These are phyloP conservation scores for Mythimna lalbum DNA, from an alignment of 2,888 invertebrate genomes.

Conservation along the genomic window DNA sequence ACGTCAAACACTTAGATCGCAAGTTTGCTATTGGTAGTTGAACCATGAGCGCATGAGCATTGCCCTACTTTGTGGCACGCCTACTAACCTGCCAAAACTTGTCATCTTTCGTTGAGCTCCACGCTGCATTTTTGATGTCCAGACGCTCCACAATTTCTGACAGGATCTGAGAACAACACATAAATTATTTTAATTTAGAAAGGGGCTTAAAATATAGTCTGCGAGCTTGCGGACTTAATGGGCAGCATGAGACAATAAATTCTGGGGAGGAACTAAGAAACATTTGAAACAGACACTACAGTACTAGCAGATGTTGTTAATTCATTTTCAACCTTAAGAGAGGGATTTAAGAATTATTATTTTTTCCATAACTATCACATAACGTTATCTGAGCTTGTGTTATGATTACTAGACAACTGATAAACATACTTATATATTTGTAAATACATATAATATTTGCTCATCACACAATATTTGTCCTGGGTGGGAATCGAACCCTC, in stretches of 20 bases:
- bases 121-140: slow-evolving; percentile 89
- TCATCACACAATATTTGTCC: no score
- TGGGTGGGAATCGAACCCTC: no score
- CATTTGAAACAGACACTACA: slow-evolving; percentile 18
- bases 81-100: slow-evolving; percentile 85
- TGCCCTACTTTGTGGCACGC: no score
- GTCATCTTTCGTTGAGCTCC: slow-evolving; percentile 88
- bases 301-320: neutral
- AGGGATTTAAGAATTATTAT: neutral
- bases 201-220: slow-evolving; percentile 20
- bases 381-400: no score
- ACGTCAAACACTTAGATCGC: no score
- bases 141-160: slow-evolving; percentile 88
- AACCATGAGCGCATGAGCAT: no score
- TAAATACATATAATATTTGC: no score
- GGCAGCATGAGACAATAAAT: slow-evolving; percentile 25
- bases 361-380: no score
- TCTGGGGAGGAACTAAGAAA: neutral
- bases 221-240: slow-evolving; percentile 11
- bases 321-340: slow-evolving; percentile 4
- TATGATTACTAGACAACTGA: no score
- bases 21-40: no score
- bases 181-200: slow-evolving; percentile 20
- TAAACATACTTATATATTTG: no score
- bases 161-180: slow-evolving; percentile 79